These are phyloP conservation scores for Catostomus latipinnis DNA, from an alignment of 2,797 vertebrate genomes.

Conservation along the genomic window DNA sequence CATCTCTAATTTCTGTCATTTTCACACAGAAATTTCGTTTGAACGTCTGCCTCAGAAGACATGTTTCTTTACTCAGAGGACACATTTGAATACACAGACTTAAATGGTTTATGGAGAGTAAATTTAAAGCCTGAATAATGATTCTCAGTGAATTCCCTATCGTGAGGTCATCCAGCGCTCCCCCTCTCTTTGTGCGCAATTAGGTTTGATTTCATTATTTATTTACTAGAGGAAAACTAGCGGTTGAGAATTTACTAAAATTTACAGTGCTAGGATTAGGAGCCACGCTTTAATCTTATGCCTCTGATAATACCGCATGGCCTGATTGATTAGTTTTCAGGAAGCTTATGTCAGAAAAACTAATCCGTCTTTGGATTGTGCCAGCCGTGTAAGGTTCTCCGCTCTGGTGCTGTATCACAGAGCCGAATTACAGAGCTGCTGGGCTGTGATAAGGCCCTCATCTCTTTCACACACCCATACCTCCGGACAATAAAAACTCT, in stretches of 20 bases:
- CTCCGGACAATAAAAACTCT: conserved; percentile 85
- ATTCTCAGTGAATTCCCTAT: conserved; percentile 26
- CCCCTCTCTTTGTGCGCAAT: conserved; percentile 70
- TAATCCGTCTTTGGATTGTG: conserved; percentile 95
- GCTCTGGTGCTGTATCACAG: conserved; percentile 90
- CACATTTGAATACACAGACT: not conserved
- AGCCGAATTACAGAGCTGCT: conserved; percentile 93
- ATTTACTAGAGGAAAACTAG: conserved; percentile 68
- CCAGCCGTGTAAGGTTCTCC: conserved; percentile 90
- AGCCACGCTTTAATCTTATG: conserved; percentile 84
- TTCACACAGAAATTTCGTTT: not conserved
- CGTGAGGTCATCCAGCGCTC: conserved; percentile 55
- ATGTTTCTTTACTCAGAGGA: not conserved
- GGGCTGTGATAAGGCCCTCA: conserved; percentile 90
- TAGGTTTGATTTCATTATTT: conserved; percentile 78
- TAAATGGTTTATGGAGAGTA: conserved; percentile 5
- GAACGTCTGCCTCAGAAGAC: conserved; percentile 6
- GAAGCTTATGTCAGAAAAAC: conserved; percentile 95
- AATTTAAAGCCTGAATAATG: conserved; percentile 18
- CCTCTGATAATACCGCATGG: conserved; percentile 88
- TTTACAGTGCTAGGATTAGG: conserved; percentile 89
- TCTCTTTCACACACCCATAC: conserved; percentile 81
- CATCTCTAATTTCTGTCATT: too few species aligned
- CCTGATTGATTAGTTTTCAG: conserved; percentile 97
- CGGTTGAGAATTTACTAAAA: conserved; percentile 83